These are phyloP conservation scores for Epistrophella euchroma DNA, from an alignment of 2,888 invertebrate genomes.

Conservation along the genomic window DNA sequence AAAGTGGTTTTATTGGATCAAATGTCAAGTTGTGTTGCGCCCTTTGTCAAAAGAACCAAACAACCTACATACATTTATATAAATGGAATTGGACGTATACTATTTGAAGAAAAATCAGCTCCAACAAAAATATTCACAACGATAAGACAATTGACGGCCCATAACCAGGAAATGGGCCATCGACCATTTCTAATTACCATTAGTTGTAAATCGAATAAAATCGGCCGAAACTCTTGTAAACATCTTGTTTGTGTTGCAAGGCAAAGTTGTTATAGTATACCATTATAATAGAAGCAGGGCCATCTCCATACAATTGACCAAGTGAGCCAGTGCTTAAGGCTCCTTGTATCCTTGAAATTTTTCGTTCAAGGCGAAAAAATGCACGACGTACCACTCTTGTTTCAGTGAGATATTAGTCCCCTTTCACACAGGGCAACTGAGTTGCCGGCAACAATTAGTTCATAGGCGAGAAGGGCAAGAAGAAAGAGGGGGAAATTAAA, in stretches of 20 bases:
- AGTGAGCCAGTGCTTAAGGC: not conserved
- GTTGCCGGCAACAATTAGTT: too few relatives aligned
- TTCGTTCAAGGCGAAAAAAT: too few relatives aligned
- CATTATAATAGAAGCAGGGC: not conserved
- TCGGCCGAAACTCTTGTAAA: conserved; percentile 24
- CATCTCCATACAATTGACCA: too few relatives aligned
- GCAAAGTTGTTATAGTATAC: conserved; percentile 7
- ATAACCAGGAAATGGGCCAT: conserved; percentile 37
- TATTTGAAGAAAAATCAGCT: not conserved
- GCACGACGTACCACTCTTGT: too few relatives aligned
- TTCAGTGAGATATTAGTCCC: too few relatives aligned
- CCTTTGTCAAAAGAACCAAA: not conserved
- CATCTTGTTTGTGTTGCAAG: conserved; percentile 44
- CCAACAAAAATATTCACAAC: conserved; percentile 1
- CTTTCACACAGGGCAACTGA: too few relatives aligned
- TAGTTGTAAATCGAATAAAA: conserved; percentile 53
- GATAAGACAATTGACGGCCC: conserved; percentile 29
- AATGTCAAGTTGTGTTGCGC: conserved; percentile 16
- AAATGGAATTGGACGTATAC: not conserved
- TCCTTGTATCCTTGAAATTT: too few relatives aligned
- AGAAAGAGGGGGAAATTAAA: too few relatives aligned
- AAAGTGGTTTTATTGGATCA: conserved; percentile 1
- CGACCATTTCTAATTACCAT: conserved; percentile 64
- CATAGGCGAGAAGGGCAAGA: too few relatives aligned
- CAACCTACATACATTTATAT: not conserved